phyloP scores from a whole-genome alignment of 2,797 vertebrate species.

The Epinephelus awoara region DNA sequence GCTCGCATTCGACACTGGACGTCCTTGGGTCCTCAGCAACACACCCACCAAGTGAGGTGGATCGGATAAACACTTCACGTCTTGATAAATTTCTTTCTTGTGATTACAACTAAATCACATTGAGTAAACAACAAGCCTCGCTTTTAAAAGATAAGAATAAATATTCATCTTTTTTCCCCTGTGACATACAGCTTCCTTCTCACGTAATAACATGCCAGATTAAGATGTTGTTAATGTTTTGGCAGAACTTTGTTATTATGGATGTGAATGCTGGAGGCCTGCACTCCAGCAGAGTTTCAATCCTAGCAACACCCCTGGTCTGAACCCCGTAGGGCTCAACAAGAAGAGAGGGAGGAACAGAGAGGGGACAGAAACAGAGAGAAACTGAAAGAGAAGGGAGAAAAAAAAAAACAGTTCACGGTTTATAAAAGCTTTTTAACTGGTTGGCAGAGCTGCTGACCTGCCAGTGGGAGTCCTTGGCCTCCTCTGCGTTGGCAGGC shows the following conservation, averaged over 20 bases:
- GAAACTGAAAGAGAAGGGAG: constrained; percentile 23
- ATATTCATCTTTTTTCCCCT: neutral
- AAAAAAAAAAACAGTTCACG: constrained; percentile 58
- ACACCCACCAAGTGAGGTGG: no score
- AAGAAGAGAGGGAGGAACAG: constrained; percentile 33
- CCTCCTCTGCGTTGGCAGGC: constrained; percentile 88
- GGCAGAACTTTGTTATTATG: constrained; percentile 45
- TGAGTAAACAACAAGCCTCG: constrained; percentile 5
- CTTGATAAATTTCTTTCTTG: neutral
- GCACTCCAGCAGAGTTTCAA: constrained; percentile 7
- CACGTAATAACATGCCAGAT: constrained; percentile 14
- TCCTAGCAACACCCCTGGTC: constrained; percentile 34
- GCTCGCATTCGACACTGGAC: no score
- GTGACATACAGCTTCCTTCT: constrained; percentile 10
- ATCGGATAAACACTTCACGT: neutral
- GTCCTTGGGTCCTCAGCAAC: no score
- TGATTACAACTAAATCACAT: neutral
- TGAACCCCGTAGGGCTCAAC: constrained; percentile 47
- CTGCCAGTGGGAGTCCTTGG: constrained; percentile 92
- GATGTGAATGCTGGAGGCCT: constrained; percentile 21
- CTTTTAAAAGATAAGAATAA: constrained; percentile 5
- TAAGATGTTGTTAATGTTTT: constrained; percentile 39
- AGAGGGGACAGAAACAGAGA: constrained; percentile 37
- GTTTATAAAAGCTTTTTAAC: constrained; percentile 74
- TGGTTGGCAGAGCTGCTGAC: constrained; percentile 85